Evolutionary conservation across 2,113 vertebrate species (phyloP).

Genomic region (Semnopithecus entellus): DNA sequence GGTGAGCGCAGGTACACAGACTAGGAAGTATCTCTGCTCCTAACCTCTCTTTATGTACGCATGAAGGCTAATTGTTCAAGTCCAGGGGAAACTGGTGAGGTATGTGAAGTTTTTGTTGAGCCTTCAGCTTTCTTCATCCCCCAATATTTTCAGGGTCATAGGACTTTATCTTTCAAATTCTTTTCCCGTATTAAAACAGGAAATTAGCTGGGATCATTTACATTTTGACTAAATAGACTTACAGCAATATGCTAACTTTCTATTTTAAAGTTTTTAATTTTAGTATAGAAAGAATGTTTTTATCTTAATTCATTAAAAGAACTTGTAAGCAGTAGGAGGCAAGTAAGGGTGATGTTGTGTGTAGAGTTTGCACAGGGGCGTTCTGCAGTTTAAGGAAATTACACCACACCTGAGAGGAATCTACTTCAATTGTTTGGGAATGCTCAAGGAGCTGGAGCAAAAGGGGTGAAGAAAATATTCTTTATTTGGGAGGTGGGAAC

Average conservation of each 20-base stretch:
- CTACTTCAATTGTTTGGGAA: neutral
- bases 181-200: neutral
- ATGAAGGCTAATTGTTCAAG: slow-evolving; percentile 11
- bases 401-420: neutral
- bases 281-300: slow-evolving; percentile 39
- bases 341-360: neutral
- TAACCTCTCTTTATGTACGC: neutral
- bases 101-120: neutral
- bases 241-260: neutral
- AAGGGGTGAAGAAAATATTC: neutral
- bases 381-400: slow-evolving; percentile 26
- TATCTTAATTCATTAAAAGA: neutral
- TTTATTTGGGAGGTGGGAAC: neutral
- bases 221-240: slow-evolving; percentile 42
- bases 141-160: neutral
- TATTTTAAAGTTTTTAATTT: slow-evolving; percentile 11
- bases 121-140: neutral
- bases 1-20: neutral
- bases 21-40: neutral
- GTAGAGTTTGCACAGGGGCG: neutral
- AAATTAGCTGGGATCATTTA: slow-evolving; percentile 38
- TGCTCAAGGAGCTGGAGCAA: neutral
- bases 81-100: neutral
- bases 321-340: neutral
- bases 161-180: slow-evolving; percentile 11